Evolutionary conservation across 2,888 invertebrate genomes (phyloP), one percentile per base, ranked within the genome.

Genomic region (Polydrusus pterygomalis): DNA sequence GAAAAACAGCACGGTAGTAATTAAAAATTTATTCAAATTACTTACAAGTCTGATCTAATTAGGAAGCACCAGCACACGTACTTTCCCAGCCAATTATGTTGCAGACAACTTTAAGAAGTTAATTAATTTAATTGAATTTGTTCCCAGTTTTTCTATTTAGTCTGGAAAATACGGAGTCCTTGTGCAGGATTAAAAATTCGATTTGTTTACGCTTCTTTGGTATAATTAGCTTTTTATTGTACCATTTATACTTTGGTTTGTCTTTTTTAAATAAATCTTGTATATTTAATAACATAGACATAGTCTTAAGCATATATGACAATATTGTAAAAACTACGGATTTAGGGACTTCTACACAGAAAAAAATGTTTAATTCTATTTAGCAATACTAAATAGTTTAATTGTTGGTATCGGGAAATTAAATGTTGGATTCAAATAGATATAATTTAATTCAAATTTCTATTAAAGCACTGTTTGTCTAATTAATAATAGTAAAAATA

Each of bases 81-180:
- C 54, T 54, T 51, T 13, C 25, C 5, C n/a, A 54, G 9, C 13
- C 25, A 25, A 54, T 54, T 54, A 11, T 30, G 54, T 20, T 54
- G 30, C 30, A 30, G 30, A 54, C 54, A 54, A 30, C 54, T 20
- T 54, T 51, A 30, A 54, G 54, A 54, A 54, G 30, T 54, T 54
- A 54, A 54, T 54, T 54, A 54, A 25, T 54, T 54, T 54, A 54
- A 54, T 25, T 54, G 30, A 54, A 30, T 54, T 30, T 54, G 54
- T 54, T 54, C 13, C 0, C 30, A 30, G 30, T 54, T 54, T 54
- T 54, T 54, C 25, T 54, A 54, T 54, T 54, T 54, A 1, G 1
- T 30, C n/a, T n/a, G 25, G 30, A 25, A 13, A 25, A 30, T 25
- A 13, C 11, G 30, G 30, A 20, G 10, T n/a, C 54, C 11, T 30